These are phyloP conservation scores for Idaea dimidiata DNA, from an alignment of 2,888 invertebrate species.

Conservation along the genomic window DNA sequence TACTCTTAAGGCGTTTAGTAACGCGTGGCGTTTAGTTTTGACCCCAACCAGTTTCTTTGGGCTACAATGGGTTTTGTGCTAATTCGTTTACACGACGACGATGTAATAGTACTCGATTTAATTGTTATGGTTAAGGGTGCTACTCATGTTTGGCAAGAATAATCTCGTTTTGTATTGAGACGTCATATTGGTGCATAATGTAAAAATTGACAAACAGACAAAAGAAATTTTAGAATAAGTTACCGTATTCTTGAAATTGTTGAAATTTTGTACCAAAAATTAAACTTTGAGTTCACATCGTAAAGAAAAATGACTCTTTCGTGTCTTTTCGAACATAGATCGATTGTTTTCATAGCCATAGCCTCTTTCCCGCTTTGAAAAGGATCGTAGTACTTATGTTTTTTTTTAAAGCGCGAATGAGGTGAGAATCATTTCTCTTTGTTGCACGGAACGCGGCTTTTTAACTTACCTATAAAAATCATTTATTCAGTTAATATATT, in stretches of 20 bases:
- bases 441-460: too few relatives aligned
- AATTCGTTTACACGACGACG: conserved; percentile 58
- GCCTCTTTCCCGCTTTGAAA: too few relatives aligned
- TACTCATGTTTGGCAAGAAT: conserved; percentile 23
- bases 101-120: conserved; percentile 55
- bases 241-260: background rate
- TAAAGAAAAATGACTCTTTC: too few relatives aligned
- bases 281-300: too few relatives aligned
- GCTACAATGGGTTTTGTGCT: conserved; percentile 62
- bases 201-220: background rate
- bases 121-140: conserved; percentile 69
- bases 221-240: background rate
- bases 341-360: too few relatives aligned
- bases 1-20: conserved; percentile 36
- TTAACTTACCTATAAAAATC: too few relatives aligned
- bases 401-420: too few relatives aligned
- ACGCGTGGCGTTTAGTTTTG: conserved; percentile 65
- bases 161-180: background rate
- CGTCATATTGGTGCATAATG: background rate
- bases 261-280: background rate
- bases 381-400: too few relatives aligned
- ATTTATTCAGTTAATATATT: too few relatives aligned
- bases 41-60: conserved; percentile 47
- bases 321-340: too few relatives aligned
- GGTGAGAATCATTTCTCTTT: too few relatives aligned